Conservation (phyloP, 1,140 invertebrate genomes). For the Aphidius ervi region DNA sequence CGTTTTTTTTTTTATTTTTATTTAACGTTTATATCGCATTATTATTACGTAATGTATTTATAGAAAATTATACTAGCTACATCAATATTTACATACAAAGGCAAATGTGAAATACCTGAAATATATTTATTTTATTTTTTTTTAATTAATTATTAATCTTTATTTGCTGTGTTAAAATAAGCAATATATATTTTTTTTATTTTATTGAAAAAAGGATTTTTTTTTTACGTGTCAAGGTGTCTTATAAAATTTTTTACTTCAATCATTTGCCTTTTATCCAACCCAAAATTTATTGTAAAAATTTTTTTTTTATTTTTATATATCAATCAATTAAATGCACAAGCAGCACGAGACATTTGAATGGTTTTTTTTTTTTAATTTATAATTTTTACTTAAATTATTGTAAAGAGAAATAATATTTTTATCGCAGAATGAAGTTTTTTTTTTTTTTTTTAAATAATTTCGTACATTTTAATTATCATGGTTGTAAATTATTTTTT, state of each 20-base stretch:
- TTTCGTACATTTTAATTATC: too few species aligned
- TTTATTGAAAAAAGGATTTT: not conserved
- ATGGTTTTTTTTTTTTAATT: too few species aligned
- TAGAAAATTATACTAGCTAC: constrained; percentile 52
- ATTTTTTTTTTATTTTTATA: not conserved
- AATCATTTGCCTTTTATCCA: constrained; percentile 38
- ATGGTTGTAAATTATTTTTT: too few species aligned
- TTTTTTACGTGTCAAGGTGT: too few species aligned
- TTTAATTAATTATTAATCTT: not conserved
- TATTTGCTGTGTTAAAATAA: not conserved
- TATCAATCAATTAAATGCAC: constrained; percentile 19
- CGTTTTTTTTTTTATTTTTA: too few species aligned
- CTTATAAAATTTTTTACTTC: constrained; percentile 13
- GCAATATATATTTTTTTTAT: constrained; percentile 8
- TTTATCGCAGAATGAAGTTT: not conserved
- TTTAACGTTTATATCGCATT: not conserved
- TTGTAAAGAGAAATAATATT: too few species aligned
- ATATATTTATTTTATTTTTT: constrained; percentile 25
- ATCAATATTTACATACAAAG: constrained; percentile 52
- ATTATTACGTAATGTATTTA: constrained; percentile 34
- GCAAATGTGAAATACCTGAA: constrained; percentile 53
- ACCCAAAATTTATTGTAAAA: constrained; percentile 13
- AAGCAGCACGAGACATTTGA: not conserved
- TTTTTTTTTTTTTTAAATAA: not conserved
- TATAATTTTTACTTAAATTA: too few species aligned